Percentiles rank a stretch among this genome's conserved stretches.
Conservation (phyloP, 2,888 invertebrate genomes). For the Acleris holmiana region DNA sequence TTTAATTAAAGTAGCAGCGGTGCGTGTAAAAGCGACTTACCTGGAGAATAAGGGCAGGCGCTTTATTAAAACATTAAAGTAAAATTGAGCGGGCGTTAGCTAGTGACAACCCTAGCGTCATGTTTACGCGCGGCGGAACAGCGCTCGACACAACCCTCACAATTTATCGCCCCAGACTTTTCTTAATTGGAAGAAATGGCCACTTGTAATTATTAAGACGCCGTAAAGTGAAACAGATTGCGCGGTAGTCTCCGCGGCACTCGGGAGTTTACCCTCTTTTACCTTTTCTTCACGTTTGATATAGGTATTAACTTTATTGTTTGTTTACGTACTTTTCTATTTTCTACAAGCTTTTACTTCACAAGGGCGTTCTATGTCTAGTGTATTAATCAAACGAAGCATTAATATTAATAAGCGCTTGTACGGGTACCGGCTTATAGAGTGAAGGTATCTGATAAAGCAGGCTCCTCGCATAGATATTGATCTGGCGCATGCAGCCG, state of each 20-base stretch:
- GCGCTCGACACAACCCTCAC: slow-evolving; percentile 73
- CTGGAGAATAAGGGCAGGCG: slow-evolving; percentile 64
- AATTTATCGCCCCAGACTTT: slow-evolving; percentile 82
- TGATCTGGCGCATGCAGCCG: slow-evolving; percentile 43
- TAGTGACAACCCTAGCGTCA: slow-evolving; percentile 67
- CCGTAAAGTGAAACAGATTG: slow-evolving; percentile 84
- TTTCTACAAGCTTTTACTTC: not conserved
- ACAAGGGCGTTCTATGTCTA: slow-evolving; percentile 6
- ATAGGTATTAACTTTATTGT: slow-evolving; percentile 7
- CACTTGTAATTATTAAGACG: slow-evolving; percentile 84
- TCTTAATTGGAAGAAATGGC: slow-evolving; percentile 85
- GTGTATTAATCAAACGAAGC: slow-evolving; percentile 22
- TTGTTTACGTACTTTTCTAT: slow-evolving; percentile 25
- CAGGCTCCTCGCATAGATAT: slow-evolving; percentile 48
- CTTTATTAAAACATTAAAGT: slow-evolving; percentile 73
- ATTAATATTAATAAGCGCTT: slow-evolving; percentile 25
- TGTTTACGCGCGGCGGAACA: slow-evolving; percentile 75
- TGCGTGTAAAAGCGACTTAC: slow-evolving; percentile 69
- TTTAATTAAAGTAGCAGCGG: slow-evolving; percentile 73
- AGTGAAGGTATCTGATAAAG: slow-evolving; percentile 49
- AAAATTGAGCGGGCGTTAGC: slow-evolving; percentile 51
- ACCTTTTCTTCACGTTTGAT: slow-evolving; percentile 55
- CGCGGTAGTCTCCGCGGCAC: slow-evolving; percentile 62
- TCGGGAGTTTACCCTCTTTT: slow-evolving; percentile 52
- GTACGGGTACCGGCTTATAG: slow-evolving; percentile 26